Base-by-base conservation (phyloP, 2,888 invertebrate species). In the Tetramorium bicarinatum region DNA sequence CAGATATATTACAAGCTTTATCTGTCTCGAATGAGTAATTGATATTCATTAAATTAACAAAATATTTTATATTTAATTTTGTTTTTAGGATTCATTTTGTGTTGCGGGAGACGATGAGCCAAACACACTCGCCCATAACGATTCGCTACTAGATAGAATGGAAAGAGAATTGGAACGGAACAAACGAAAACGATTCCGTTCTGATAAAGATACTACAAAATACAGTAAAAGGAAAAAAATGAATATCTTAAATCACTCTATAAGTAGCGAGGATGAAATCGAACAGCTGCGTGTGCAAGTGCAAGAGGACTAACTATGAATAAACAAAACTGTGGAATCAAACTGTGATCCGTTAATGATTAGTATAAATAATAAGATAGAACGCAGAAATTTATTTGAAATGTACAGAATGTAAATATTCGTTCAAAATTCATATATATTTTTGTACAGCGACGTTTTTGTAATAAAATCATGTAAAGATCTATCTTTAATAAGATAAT, bases 71-170 rank as follows among this genome's bases (percentile, higher is more conserved):
- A 66, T 52, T 54, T 74, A 44, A 44, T 83, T 82, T 21, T 62
- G 56, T 66, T 84, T 88, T 86, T 13, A 94, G 93, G 94, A 94
- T 87, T 93, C 94, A 0, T 94, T 94, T 74, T 94, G 94, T 64
- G 91, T 94, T 29, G 84, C 52, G 3, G 89, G 83, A 41, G 89
- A 87, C 9, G 84, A 83, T 13, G 62, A 81, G n/a, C 54, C 74
- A 11, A 77, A 82, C 25, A 74, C 86, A 11, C 56, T 74, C 1
- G 69, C 13, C 38, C n/a, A 81, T 21, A 49, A 88, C 84, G 62
- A 85, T 83, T 87, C 91, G 0, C 77, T 89, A 62, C 34, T 94
- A 18, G 93, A 93, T 54, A 59, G 81, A 72, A 82, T 90, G 0
- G 93, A 92, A 80, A 69, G 25, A 29, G 64, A 81, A 29, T 83